Base-by-base conservation (phyloP, 2,797 vertebrate genomes). In the Aldrovandia affinis region DNA sequence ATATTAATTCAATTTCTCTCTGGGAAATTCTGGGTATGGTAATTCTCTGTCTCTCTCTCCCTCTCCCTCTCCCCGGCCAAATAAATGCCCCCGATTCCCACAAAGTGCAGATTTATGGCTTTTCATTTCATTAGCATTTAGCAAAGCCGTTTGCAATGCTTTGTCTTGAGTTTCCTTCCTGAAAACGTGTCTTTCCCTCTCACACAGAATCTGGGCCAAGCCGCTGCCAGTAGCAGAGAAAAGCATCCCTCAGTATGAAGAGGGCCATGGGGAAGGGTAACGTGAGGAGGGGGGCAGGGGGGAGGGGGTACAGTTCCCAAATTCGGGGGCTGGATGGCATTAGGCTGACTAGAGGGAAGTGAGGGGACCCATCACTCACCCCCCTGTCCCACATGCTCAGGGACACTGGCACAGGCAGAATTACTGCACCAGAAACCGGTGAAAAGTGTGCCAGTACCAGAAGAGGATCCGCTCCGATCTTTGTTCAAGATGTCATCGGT, bases 131-230 rank as follows among this genome's bases (percentile, higher is more conserved):
- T 85, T 81, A 87, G 78, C 87, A 89, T 89, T 86, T 63, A 88
- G 85, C 89, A 90, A 92, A 93, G 92, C 89, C 86, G 47, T 14
- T 68, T 25, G 22, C 59, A 82, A 57, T 81, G 42, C 44, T 89
- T 90, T 90, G 87, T 89, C 42, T 88, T 85, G 87, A 88, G 85
- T 79, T 83, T 86, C 65, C 39, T 5, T 89, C 87, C 91, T 92
- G 85, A 89, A 91, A 89, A 88, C 85, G 84, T 82, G 84, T 73
- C 88, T 89, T 89, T 88, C 88, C 88, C 85, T 88, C 89, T 90
- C 86, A 92, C 86, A 87, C 36, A 25, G 1, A 87, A 90, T 90
- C 86, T 87, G 85, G 65, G 85, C 85, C 86, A 88, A 90, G 87
- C 81, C 65, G 80, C 82, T 83, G 81, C 86, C 20, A 36, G 50